Evolutionary conservation across 2,797 vertebrate genomes (phyloP).

Genomic region (Tapirus indicus): DNA sequence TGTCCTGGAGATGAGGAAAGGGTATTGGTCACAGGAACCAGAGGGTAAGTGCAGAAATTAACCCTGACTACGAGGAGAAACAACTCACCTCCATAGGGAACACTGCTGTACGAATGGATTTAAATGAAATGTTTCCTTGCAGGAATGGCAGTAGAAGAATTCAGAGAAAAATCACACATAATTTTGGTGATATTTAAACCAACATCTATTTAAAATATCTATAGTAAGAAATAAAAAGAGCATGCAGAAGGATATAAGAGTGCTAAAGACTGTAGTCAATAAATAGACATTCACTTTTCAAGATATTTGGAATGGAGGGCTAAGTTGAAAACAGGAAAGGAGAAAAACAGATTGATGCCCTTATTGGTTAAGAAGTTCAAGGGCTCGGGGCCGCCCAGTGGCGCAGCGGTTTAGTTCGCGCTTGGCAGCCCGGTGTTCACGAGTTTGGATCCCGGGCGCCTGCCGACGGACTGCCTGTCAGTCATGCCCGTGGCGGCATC

Average conservation of each 20-base stretch:
- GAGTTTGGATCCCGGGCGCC: too few species aligned
- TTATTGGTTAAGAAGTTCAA: not conserved
- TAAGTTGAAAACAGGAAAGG: not conserved
- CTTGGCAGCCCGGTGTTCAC: too few species aligned
- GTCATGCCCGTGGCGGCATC: too few species aligned
- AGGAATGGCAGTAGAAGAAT: not conserved
- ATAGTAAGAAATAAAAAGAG: not conserved
- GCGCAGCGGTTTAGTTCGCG: too few species aligned
- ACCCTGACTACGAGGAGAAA: not conserved
- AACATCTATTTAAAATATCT: conserved; percentile 9
- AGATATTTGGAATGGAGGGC: not conserved
- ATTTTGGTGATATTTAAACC: not conserved
- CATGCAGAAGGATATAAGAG: not conserved
- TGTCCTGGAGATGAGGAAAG: not conserved
- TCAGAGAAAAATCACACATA: not conserved
- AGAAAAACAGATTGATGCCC: not conserved
- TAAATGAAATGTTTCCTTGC: not conserved
- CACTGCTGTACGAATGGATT: not conserved
- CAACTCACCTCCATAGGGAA: not conserved
- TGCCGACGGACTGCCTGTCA: too few species aligned
- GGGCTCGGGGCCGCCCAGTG: too few species aligned
- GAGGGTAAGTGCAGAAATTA: not conserved
- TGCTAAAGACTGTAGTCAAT: not conserved
- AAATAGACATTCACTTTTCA: not conserved
- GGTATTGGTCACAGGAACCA: not conserved